These are phyloP conservation scores for Hippocampus guttulatus DNA, from an alignment of 2,113 vertebrate genomes.

Conservation along the genomic window DNA sequence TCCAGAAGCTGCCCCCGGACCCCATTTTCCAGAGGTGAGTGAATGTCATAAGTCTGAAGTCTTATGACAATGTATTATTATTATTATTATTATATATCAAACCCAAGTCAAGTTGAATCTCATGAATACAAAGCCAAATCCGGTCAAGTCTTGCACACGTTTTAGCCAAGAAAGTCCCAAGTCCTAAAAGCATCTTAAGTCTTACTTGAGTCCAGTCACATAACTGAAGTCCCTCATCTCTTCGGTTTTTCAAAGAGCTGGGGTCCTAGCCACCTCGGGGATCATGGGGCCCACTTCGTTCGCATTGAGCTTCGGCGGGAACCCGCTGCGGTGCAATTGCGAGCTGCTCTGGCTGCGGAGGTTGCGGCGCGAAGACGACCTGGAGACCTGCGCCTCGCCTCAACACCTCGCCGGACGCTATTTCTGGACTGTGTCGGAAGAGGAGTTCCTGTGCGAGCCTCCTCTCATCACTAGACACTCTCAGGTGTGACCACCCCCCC, in stretches of 20 bases:
- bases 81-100: background rate
- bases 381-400: slow-evolving; percentile 95
- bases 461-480: slow-evolving; percentile 96
- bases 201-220: no score
- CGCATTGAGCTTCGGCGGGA: slow-evolving; percentile 93
- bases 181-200: background rate
- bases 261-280: slow-evolving; percentile 90
- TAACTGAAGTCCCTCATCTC: background rate
- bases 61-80: no score
- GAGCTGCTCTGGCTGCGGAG: slow-evolving; percentile 93
- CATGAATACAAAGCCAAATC: background rate
- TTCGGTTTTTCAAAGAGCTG: slow-evolving; percentile 89
- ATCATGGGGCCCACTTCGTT: slow-evolving; percentile 86
- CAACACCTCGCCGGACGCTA: slow-evolving; percentile 89
- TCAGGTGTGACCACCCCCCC: slow-evolving; percentile 54
- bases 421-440: slow-evolving; percentile 97
- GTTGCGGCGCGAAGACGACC: slow-evolving; percentile 86
- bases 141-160: background rate
- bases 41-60: background rate
- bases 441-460: slow-evolving; percentile 96
- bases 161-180: background rate
- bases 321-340: slow-evolving; percentile 97
- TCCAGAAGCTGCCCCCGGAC: slow-evolving; percentile 96
- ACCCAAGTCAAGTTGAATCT: background rate
- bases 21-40: slow-evolving; percentile 84